phyloP scores from a whole-genome alignment of 2,797 vertebrate species.

The Lagodon rhomboides region DNA sequence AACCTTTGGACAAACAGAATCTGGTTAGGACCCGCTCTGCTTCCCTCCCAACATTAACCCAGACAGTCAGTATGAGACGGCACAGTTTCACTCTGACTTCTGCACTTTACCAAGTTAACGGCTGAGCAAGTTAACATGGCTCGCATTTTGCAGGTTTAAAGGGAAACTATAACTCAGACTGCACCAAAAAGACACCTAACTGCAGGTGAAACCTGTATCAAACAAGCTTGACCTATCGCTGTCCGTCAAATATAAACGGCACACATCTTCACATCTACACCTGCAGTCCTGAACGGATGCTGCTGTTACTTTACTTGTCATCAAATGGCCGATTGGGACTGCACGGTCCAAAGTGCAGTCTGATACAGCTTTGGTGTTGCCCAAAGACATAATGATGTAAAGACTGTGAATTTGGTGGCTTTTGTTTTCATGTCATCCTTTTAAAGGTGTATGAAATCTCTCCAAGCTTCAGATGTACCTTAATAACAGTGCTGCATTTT shows the following conservation, averaged over 20 bases:
- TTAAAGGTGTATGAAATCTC: not conserved
- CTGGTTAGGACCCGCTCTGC: not conserved
- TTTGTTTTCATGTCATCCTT: not conserved
- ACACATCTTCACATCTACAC: not conserved
- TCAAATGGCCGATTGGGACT: not conserved
- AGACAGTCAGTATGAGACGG: not conserved
- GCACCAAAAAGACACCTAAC: not conserved
- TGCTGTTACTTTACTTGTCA: constrained; percentile 3
- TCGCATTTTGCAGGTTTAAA: not conserved
- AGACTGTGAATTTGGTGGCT: constrained; percentile 37
- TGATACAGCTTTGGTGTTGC: constrained; percentile 16
- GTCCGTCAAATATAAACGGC: not conserved
- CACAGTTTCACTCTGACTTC: not conserved
- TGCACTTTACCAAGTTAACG: constrained; percentile 6
- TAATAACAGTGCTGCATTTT: constrained; percentile 14
- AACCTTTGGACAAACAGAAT: not conserved
- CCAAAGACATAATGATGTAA: constrained; percentile 27
- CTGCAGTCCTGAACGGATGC: constrained; percentile 22
- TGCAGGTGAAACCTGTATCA: not conserved
- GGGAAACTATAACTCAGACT: not conserved
- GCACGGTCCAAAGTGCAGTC: not conserved
- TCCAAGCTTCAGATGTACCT: not conserved
- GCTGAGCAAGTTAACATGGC: not conserved
- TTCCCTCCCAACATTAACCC: not conserved
- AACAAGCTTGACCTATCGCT: not conserved